A percentile compares a stretch with the other conserved stretches of the same genome.
These are phyloP conservation scores for Pediacus dermestoides DNA, from an alignment of 2,888 invertebrate genomes.

Conservation along the genomic window DNA sequence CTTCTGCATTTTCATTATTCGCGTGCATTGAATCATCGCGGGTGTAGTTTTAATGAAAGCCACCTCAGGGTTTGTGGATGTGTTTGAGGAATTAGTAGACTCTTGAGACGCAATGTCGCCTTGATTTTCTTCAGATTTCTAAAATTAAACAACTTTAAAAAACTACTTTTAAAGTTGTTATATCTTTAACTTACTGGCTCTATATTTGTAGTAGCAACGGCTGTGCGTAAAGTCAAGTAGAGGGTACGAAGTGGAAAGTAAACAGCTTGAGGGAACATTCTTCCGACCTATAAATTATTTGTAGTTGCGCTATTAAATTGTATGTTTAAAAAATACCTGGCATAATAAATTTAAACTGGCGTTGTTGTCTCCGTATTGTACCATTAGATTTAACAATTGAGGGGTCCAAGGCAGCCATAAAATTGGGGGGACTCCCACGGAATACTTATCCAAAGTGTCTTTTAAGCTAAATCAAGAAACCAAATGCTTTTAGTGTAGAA, in stretches of 20 bases:
- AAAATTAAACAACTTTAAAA: no score
- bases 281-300: conserved; percentile 82
- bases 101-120: no score
- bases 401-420: conserved; percentile 98
- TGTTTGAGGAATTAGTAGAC: conserved; percentile 1
- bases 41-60: conserved; percentile 88
- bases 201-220: no score
- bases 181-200: no score
- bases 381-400: conserved; percentile 86
- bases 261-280: conserved; percentile 94
- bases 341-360: conserved; percentile 86
- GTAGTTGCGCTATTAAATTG: no score
- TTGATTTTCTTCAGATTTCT: neutral
- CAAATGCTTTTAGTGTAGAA: no score
- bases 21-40: conserved; percentile 94
- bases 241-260: conserved; percentile 94
- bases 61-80: conserved; percentile 28
- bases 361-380: conserved; percentile 86
- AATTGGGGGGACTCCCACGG: conserved; percentile 87
- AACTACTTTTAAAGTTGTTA: no score
- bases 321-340: conserved; percentile 62
- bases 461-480: conserved; percentile 60
- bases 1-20: conserved; percentile 94
- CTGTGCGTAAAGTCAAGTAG: conserved; percentile 87
- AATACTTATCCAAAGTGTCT: conserved; percentile 88